These are phyloP conservation scores for Armadillidium nasatum DNA, from an alignment of 1,140 invertebrate species.

Conservation along the genomic window DNA sequence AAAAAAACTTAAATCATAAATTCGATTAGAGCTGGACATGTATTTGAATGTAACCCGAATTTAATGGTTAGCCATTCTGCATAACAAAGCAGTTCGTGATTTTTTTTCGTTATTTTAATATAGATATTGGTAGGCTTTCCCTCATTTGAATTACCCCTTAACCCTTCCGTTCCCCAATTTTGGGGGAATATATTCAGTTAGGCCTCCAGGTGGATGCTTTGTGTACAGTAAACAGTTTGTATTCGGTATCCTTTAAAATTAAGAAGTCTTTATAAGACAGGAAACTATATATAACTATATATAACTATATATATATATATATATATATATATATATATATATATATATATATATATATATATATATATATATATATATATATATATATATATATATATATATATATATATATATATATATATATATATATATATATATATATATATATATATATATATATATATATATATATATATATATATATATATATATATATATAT, in stretches of 20 bases:
- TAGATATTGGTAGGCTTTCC: no score
- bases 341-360: slow-evolving; percentile 15
- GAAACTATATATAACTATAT: no score
- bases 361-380: slow-evolving; percentile 1
- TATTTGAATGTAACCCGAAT: slow-evolving; percentile 3
- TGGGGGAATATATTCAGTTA: background rate
- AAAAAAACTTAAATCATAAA: background rate
- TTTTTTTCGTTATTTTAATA: no score
- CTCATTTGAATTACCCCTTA: no score
- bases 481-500: slow-evolving; percentile 11
- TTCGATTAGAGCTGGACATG: background rate
- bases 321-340: slow-evolving; percentile 6
- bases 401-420: slow-evolving; percentile 11
- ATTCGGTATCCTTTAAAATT: no score
- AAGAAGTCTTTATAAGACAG: no score
- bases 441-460: background rate
- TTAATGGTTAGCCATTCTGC: background rate
- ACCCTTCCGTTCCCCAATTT: no score
- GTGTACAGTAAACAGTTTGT: no score
- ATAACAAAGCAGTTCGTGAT: background rate
- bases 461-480: background rate
- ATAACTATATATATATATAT: background rate
- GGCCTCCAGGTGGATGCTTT: background rate
- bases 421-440: slow-evolving; percentile 15
- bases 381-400: background rate